Evolutionary conservation across 2,113 vertebrate species (phyloP).

Genomic region (Pelecanoides urinatrix): DNA sequence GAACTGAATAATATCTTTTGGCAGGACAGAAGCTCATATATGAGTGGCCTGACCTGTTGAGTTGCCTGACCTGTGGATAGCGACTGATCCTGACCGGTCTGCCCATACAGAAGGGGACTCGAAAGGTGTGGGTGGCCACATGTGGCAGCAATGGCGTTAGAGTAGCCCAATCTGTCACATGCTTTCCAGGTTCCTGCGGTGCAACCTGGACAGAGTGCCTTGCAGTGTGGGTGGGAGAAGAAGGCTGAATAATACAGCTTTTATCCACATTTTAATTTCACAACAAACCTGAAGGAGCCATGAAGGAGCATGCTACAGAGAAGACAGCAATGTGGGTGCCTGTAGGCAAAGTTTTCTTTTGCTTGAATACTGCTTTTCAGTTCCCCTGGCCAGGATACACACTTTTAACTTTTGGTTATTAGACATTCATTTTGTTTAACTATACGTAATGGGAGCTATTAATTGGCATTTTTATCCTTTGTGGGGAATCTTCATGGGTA

Average conservation of each 20-base stretch:
- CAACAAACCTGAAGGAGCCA: background rate
- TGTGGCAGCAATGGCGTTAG: background rate
- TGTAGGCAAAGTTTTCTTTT: background rate
- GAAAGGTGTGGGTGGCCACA: rapidly evolving
- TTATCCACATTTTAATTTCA: background rate
- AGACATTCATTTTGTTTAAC: background rate
- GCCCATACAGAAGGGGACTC: background rate
- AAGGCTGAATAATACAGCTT: background rate
- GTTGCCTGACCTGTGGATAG: background rate
- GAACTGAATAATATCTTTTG: background rate
- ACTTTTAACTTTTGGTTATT: background rate
- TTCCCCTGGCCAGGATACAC: background rate
- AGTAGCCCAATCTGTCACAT: too few species aligned
- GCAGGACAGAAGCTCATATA: background rate
- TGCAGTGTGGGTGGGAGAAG: background rate
- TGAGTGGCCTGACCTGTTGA: background rate
- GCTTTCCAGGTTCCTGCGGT: background rate
- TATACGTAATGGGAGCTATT: background rate
- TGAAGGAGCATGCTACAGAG: background rate
- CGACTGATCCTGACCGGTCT: background rate
- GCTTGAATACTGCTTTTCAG: background rate
- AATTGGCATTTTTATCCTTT: background rate
- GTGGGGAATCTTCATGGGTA: background rate
- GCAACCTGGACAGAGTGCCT: background rate
- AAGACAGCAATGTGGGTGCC: background rate